Evolutionary conservation across 2,888 invertebrate species (phyloP), one percentile per base, ranked within the genome.

Genomic region (Ischnura elegans): DNA sequence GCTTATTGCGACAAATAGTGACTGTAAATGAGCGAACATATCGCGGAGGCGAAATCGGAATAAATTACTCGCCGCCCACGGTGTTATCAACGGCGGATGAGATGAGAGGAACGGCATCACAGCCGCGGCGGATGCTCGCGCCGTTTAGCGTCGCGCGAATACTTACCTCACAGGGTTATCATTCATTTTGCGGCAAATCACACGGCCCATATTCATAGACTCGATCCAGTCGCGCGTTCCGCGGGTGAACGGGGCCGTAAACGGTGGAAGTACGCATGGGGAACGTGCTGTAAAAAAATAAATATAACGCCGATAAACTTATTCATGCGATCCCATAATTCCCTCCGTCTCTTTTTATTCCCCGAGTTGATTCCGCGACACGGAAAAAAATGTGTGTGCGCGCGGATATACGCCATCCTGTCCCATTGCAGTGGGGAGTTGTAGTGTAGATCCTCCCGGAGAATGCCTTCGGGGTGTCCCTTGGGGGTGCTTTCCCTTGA

Each of bases 221-320:
- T 29, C 76, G 29, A 36, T 76, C 36, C 29, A 76, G 76, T 76
- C 76, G 1, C 76, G 1, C 36, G 13, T 76, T 76, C 13, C 25
- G 61, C 76, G 76, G 36, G 10, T 36, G 76, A 76, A 36, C 25
- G 36, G 16, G n/a, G 76, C 76, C 76, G 36, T 76, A 76, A 76
- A 76, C 61, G 25, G 25, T n/a, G n/a, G n/a, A n/a, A n/a, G n/a
- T n/a, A n/a, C n/a, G n/a, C n/a, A n/a, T n/a, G n/a, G n/a, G n/a
- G n/a, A n/a, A n/a, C n/a, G n/a, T n/a, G n/a, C 61, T 61, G 25
- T 6, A 61, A 76, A 76, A 76, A 76, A 76, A 36, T 36, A 25
- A 76, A n/a, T n/a, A n/a, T n/a, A n/a, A n/a, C n/a, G n/a, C 29
- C 76, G 76, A 76, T 76, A 29, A 76, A 76, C 36, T 76, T 76